A percentile compares a stretch with the other conserved stretches of the same genome.
Evolutionary conservation across 2,113 vertebrate genomes (phyloP).

Genomic region (Larimichthys polyactis): DNA sequence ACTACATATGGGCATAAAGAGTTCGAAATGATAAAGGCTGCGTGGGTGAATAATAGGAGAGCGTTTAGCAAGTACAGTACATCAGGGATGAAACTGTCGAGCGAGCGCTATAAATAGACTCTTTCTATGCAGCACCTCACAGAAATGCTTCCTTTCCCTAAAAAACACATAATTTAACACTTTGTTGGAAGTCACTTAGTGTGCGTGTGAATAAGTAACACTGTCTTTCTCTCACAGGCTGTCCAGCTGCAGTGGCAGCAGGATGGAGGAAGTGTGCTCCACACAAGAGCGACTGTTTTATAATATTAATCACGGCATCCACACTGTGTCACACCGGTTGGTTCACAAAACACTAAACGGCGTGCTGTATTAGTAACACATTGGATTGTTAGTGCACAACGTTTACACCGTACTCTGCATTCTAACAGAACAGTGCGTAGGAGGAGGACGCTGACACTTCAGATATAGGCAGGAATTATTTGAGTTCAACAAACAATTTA

Average conservation of each 20-base stretch:
- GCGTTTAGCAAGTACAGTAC: slow-evolving; percentile 33
- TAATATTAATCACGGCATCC: neutral
- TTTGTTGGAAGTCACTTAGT: slow-evolving; percentile 3
- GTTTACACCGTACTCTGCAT: neutral
- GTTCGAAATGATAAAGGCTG: slow-evolving; percentile 47
- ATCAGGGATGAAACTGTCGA: slow-evolving; percentile 36
- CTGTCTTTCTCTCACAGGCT: neutral
- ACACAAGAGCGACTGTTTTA: neutral
- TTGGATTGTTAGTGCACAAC: neutral
- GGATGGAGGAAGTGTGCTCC: neutral
- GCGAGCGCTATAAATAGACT: slow-evolving; percentile 12
- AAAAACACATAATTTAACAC: slow-evolving; percentile 18
- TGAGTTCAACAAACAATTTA: neutral
- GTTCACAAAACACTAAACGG: neutral
- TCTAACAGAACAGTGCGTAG: neutral
- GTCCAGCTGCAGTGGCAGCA: slow-evolving; percentile 7
- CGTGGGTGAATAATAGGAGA: slow-evolving; percentile 43
- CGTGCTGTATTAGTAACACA: neutral
- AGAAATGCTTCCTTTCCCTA: slow-evolving; percentile 1
- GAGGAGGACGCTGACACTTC: neutral
- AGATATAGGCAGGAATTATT: neutral
- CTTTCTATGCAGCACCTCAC: neutral
- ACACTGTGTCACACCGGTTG: neutral
- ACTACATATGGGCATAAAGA: neutral
- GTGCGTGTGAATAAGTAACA: neutral